Percentiles rank a stretch among this genome's conserved stretches.
Evolutionary conservation across 2,888 invertebrate species (phyloP).

Genomic region (Lasioglossum leucozonium): DNA sequence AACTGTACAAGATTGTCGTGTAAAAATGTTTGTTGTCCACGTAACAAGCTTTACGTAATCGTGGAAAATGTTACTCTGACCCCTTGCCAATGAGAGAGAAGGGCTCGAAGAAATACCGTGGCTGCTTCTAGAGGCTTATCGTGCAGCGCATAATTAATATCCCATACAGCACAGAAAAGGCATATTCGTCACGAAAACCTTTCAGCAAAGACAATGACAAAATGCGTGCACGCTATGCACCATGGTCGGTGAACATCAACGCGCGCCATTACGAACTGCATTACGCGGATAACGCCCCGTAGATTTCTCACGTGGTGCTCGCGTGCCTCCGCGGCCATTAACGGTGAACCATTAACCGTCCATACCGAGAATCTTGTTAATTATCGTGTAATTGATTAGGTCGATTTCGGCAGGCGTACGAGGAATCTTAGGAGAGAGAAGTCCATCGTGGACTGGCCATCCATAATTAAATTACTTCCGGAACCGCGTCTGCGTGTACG

Average conservation of each 20-base stretch:
- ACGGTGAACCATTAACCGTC: constrained; percentile 53
- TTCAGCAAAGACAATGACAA: not conserved
- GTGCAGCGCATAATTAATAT: not conserved
- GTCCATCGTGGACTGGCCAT: constrained; percentile 37
- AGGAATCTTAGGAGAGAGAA: constrained; percentile 51
- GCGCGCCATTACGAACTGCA: constrained; percentile 22
- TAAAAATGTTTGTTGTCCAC: not conserved
- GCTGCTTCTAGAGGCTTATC: not conserved
- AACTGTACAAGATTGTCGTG: not conserved
- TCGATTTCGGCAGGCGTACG: constrained; percentile 56
- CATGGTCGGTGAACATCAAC: not conserved
- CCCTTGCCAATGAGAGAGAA: not conserved
- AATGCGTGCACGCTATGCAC: not conserved
- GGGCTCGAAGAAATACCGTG: not conserved
- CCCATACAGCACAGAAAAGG: not conserved
- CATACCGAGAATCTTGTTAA: constrained; percentile 59
- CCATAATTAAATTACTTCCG: constrained; percentile 51
- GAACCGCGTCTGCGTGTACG: constrained; percentile 23
- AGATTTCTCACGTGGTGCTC: constrained; percentile 30
- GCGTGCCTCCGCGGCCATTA: constrained; percentile 44
- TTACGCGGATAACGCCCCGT: constrained; percentile 26
- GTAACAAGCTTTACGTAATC: not conserved
- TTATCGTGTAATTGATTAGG: constrained; percentile 66
- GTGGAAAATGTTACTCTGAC: not conserved
- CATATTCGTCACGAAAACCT: not conserved